These are phyloP conservation scores for Tenthredo distinguenda DNA, from an alignment of 2,888 invertebrate genomes.

Conservation along the genomic window DNA sequence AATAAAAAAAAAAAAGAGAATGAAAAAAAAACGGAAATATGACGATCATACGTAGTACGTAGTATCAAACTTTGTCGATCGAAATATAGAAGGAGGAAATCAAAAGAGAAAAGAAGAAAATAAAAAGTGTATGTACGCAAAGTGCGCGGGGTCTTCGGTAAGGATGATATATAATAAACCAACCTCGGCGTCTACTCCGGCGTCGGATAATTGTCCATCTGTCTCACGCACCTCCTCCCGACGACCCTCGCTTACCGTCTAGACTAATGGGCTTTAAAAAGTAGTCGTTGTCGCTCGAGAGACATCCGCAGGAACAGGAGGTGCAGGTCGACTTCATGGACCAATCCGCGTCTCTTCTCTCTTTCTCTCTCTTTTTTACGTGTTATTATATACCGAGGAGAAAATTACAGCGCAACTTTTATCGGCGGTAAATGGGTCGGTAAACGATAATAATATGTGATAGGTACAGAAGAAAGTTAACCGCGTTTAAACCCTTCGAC, in stretches of 20 bases:
- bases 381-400: background rate
- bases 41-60: background rate
- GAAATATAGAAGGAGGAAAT: no score
- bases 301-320: constrained; percentile 23
- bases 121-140: background rate
- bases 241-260: constrained; percentile 41
- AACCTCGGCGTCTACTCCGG: constrained; percentile 22
- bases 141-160: background rate
- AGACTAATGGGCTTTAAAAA: constrained; percentile 52
- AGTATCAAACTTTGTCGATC: background rate
- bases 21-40: background rate
- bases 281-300: constrained; percentile 42
- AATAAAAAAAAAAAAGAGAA: background rate
- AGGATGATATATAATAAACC: constrained; percentile 22
- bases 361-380: background rate
- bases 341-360: background rate
- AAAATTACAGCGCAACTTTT: constrained; percentile 25
- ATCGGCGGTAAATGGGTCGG: constrained; percentile 2
- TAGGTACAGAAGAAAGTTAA: constrained; percentile 2
- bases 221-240: constrained; percentile 44
- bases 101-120: background rate
- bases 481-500: background rate
- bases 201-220: constrained; percentile 50
- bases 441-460: constrained; percentile 6
- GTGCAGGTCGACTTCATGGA: constrained; percentile 9